Conservation (phyloP, 2,113 vertebrate species). For the Callipepla squamata region DNA sequence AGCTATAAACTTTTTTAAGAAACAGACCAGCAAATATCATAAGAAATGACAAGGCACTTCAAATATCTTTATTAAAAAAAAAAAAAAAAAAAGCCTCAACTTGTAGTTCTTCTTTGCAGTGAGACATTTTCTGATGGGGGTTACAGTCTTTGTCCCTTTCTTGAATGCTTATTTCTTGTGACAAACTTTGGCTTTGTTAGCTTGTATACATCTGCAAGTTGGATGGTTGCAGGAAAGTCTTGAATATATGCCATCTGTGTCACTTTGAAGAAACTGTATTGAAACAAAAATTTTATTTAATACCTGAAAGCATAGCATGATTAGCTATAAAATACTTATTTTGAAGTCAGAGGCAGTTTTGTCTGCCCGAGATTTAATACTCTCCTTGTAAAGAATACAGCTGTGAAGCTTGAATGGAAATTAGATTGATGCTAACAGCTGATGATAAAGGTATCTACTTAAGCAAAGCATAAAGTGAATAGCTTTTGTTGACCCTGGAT, state of each 20-base stretch:
- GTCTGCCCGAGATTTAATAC: constrained; percentile 13
- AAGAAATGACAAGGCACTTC: not conserved
- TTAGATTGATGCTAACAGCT: constrained; percentile 27
- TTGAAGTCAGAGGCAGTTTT: constrained; percentile 33
- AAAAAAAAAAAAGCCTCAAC: not conserved
- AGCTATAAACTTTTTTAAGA: not conserved
- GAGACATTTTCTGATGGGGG: not conserved
- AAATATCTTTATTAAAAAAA: not conserved
- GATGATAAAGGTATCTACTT: not conserved
- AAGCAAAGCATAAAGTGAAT: constrained; percentile 3
- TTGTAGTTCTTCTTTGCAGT: not conserved
- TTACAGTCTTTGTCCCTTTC: not conserved
- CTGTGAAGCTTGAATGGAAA: constrained; percentile 52
- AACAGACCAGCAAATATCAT: not conserved
- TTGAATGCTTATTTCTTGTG: not conserved
- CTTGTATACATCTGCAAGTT: not conserved
- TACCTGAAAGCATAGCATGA: not conserved
- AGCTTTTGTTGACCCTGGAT: constrained; percentile 16
- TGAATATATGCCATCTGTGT: not conserved
- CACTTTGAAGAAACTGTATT: not conserved
- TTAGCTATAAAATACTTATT: constrained; percentile 14
- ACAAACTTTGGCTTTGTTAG: not conserved
- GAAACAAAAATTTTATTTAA: not conserved
- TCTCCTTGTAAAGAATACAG: constrained; percentile 17
- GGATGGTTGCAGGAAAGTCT: not conserved